These are phyloP conservation scores for Dolichallabes microphthalmus DNA, from an alignment of 2,113 vertebrate genomes.

Conservation along the genomic window DNA sequence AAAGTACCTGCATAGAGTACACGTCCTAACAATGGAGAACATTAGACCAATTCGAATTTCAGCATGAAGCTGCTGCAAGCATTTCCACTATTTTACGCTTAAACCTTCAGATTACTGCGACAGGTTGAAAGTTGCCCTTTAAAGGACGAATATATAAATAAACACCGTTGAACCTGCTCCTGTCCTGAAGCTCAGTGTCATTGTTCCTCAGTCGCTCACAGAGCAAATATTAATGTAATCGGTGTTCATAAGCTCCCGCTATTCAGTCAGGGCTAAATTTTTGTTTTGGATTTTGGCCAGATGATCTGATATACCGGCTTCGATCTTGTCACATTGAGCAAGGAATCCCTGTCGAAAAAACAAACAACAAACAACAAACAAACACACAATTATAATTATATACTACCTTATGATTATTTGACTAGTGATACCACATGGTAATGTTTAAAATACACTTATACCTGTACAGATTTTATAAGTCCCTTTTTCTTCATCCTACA, in stretches of 20 bases:
- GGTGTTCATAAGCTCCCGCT: slow-evolving; percentile 53
- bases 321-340: slow-evolving; percentile 89
- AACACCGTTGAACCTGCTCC: slow-evolving; percentile 63
- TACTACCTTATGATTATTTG: not conserved
- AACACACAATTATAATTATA: not conserved
- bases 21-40: not conserved
- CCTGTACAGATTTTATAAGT: slow-evolving; percentile 90
- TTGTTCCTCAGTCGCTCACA: slow-evolving; percentile 66
- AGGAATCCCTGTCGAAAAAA: slow-evolving; percentile 82
- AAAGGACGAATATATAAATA: slow-evolving; percentile 57
- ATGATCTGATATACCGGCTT: slow-evolving; percentile 92
- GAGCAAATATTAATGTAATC: slow-evolving; percentile 63
- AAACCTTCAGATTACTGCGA: slow-evolving; percentile 22
- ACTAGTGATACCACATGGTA: not conserved
- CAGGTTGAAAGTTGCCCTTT: slow-evolving; percentile 28
- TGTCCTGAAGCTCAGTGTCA: slow-evolving; percentile 58
- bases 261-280: slow-evolving; percentile 85
- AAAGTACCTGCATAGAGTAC: slow-evolving; percentile 3
- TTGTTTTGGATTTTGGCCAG: slow-evolving; percentile 88
- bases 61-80: not conserved
- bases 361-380: not conserved
- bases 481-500: slow-evolving; percentile 90
- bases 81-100: slow-evolving; percentile 14
- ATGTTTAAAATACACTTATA: slow-evolving; percentile 47
- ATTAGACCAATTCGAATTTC: not conserved